Base-by-base conservation (phyloP, 1,140 invertebrate genomes). In the Hycleus cichorii region DNA sequence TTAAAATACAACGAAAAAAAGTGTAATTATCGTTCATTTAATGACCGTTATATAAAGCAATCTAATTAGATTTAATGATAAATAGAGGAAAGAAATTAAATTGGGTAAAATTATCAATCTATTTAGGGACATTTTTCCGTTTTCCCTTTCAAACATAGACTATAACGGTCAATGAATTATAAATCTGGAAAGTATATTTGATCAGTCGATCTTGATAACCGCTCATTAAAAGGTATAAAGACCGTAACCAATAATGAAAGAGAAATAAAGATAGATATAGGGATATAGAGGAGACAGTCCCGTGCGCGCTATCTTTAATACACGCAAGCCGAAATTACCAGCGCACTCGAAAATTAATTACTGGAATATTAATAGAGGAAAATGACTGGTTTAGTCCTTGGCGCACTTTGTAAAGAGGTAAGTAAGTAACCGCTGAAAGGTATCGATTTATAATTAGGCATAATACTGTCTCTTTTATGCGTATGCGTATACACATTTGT, bases 351-450 rank as follows among this genome's bases (percentile, higher is more conserved):
- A 63, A 65, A 65, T 65, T 65, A 65, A 65, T 65, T 65, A 65
- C 60, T 60, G 64, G 32, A 63, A 65, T 65, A 65, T 65, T 65
- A 65, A 65, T 63, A 63, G 64, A 54, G 58, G 63, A 59, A 65
- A 65, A 65, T 65, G 61, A 58, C 58, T 60, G 64, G 64, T 65
- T 63, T 63, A 65, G 65, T 63, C 63, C 64, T 68, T 64, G 65
- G 57, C 64, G 64, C 60, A 64, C 65, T 63, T 66, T 66, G 60
- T 65, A 68, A 70, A 65, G 66, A 70, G 67, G 65, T 66, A 69
- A 69, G 68, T 69, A 64, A 69, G 67, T 66, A 69, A 67, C 67
- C 67, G 67, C 60, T 70, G 69, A 70, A 68, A 70, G 65, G 62
- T 70, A 70, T 70, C 60, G 69, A 70, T 70, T 70, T 60, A 63